These are phyloP conservation scores for Drosophila nikananu DNA, from an alignment of 1,140 invertebrate species.

Conservation along the genomic window DNA sequence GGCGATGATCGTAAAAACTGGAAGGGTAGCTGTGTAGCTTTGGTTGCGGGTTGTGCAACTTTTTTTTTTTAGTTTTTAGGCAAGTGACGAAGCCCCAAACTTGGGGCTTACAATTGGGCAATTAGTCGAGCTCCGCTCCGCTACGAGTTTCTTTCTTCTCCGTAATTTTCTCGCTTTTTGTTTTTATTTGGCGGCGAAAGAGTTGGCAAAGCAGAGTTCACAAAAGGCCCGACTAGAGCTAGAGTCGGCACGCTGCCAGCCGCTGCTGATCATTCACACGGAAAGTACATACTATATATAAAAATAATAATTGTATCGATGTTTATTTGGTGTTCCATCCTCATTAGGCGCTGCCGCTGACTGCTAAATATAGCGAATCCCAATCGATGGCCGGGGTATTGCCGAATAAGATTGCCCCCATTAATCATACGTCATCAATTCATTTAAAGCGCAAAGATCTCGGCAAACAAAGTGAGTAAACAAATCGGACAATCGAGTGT, in stretches of 20 bases:
- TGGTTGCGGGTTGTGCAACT: slow-evolving; percentile 57
- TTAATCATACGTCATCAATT: slow-evolving; percentile 37
- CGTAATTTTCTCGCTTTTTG: slow-evolving; percentile 35
- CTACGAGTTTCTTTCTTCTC: slow-evolving; percentile 28
- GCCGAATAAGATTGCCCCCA: slow-evolving; percentile 24
- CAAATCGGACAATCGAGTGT: slow-evolving; percentile 32
- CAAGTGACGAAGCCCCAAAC: slow-evolving; percentile 52
- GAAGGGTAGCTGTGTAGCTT: slow-evolving; percentile 27
- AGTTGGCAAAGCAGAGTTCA: slow-evolving; percentile 39
- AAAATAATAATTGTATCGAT: slow-evolving; percentile 39
- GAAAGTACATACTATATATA: slow-evolving; percentile 21
- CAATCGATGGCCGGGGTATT: slow-evolving; percentile 25
- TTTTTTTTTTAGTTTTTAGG: slow-evolving; percentile 33
- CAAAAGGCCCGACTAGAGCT: slow-evolving; percentile 15
- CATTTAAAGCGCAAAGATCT: slow-evolving; percentile 7
- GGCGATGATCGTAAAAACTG: slow-evolving; percentile 34
- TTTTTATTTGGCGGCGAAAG: slow-evolving; percentile 51
- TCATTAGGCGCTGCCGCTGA: slow-evolving; percentile 20
- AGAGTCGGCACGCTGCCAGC: not conserved
- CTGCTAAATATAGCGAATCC: slow-evolving; percentile 27
- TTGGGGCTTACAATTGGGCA: slow-evolving; percentile 64
- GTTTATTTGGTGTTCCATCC: slow-evolving; percentile 32
- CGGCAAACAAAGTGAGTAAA: slow-evolving; percentile 19
- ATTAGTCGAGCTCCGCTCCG: slow-evolving; percentile 48
- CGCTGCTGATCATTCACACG: slow-evolving; percentile 38